Conservation (phyloP, 2,113 vertebrate genomes). For the Cnemophilus loriae region DNA sequence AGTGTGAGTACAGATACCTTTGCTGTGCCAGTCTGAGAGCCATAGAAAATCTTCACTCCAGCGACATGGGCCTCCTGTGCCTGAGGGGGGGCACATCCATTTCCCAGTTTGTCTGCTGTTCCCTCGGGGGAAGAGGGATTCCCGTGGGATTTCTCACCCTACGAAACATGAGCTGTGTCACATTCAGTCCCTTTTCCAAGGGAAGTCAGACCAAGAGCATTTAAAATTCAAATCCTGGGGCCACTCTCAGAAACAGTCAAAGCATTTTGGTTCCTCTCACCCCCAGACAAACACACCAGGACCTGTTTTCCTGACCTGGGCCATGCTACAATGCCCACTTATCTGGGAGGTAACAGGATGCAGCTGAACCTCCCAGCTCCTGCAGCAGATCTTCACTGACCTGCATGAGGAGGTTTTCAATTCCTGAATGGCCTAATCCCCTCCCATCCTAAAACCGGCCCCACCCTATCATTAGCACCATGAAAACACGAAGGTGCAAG, state of each 20-base stretch:
- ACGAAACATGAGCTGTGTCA: background rate
- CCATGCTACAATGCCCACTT: fast-evolving
- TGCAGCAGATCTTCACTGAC: background rate
- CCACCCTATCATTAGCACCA: background rate
- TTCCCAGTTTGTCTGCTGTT: background rate
- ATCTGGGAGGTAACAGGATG: background rate
- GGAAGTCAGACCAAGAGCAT: background rate
- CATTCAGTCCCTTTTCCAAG: background rate
- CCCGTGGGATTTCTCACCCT: background rate
- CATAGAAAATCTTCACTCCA: conserved; percentile 87
- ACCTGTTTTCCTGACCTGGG: background rate
- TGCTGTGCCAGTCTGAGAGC: conserved; percentile 91
- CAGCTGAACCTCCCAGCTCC: background rate
- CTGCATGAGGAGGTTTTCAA: background rate
- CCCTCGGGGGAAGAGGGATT: background rate
- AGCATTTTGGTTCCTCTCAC: background rate
- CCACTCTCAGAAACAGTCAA: background rate
- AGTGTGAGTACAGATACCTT: conserved; percentile 72
- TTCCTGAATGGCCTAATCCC: background rate
- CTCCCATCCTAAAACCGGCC: background rate
- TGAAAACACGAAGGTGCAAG: background rate
- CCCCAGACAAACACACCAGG: fast-evolving
- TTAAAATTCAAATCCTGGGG: background rate
- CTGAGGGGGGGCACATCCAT: background rate
- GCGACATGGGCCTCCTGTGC: conserved; percentile 68